A percentile compares a stretch with the other conserved stretches of the same genome.
Evolutionary conservation across 2,888 invertebrate species (phyloP).

Genomic region (Hybos culiciformis): DNA sequence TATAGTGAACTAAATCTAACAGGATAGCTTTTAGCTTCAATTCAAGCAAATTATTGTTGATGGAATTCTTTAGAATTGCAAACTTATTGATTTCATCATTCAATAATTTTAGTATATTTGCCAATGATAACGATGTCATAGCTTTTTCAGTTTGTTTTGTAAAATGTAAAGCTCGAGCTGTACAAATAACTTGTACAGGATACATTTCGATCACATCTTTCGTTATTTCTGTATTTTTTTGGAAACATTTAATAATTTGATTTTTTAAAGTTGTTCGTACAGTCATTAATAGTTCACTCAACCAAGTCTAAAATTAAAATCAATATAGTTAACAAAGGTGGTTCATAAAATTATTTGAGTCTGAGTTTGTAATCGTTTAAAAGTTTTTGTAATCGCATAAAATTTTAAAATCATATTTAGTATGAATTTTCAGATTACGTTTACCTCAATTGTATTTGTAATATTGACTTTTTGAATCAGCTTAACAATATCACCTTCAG

Average conservation of each 20-base stretch:
- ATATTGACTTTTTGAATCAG: constrained; percentile 26
- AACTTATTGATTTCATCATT: constrained; percentile 33
- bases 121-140: constrained; percentile 50
- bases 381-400: neutral
- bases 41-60: constrained; percentile 47
- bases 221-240: constrained; percentile 28
- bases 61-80: constrained; percentile 26
- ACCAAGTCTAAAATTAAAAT: constrained; percentile 23
- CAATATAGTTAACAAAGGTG: neutral
- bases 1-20: constrained; percentile 85
- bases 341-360: constrained; percentile 4
- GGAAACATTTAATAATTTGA: constrained; percentile 45
- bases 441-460: constrained; percentile 30
- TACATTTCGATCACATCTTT: constrained; percentile 37
- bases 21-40: constrained; percentile 85
- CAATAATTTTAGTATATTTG: constrained; percentile 37
- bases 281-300: constrained; percentile 56
- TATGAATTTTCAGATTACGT: constrained; percentile 6
- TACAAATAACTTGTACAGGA: constrained; percentile 61
- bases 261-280: constrained; percentile 66
- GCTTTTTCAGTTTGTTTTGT: constrained; percentile 73
- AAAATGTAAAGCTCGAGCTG: constrained; percentile 74
- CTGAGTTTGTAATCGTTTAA: neutral
- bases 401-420: no score
- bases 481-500: constrained; percentile 30